These are phyloP conservation scores for Caenorhabditis plicata DNA, from an alignment of 2,888 invertebrate species.

Conservation along the genomic window DNA sequence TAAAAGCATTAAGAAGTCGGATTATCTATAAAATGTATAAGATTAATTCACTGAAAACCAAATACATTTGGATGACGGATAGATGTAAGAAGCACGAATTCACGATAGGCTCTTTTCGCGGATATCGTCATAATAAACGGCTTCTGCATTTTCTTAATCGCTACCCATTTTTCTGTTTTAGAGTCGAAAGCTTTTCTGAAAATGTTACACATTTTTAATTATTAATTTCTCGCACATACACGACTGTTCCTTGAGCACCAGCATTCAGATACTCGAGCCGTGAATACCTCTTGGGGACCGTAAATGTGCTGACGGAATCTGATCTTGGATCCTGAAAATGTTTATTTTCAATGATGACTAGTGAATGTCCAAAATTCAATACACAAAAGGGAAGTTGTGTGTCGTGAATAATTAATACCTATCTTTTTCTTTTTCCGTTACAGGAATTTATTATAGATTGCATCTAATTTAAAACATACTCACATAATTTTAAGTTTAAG, in stretches of 20 bases:
- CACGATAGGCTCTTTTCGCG: slow-evolving; percentile 97
- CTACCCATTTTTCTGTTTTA: slow-evolving; percentile 86
- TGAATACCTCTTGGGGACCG: slow-evolving; percentile 38
- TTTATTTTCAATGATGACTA: too few species aligned
- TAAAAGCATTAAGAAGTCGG: slow-evolving; percentile 96
- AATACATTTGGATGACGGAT: slow-evolving; percentile 99
- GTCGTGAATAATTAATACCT: too few species aligned
- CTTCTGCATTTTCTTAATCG: slow-evolving; percentile 97
- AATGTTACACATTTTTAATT: neutral
- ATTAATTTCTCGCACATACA: slow-evolving; percentile 27
- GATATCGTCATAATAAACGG: slow-evolving; percentile 99
- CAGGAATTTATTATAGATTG: too few species aligned
- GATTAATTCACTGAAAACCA: too few species aligned
- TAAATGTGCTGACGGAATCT: slow-evolving; percentile 24
- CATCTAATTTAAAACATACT: too few species aligned
- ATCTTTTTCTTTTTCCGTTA: too few species aligned
- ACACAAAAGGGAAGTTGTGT: too few species aligned
- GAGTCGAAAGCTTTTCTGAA: slow-evolving; percentile 93
- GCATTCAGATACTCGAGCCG: slow-evolving; percentile 46
- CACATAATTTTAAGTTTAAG: too few species aligned
- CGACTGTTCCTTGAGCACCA: slow-evolving; percentile 53
- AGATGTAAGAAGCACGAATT: slow-evolving; percentile 98
- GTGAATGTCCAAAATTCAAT: too few species aligned
- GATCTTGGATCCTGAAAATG: slow-evolving; percentile 23
- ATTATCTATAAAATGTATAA: slow-evolving; percentile 72